Base-by-base conservation (phyloP, 2,888 invertebrate species). In the Lepidocyrtoides sp. region DNA sequence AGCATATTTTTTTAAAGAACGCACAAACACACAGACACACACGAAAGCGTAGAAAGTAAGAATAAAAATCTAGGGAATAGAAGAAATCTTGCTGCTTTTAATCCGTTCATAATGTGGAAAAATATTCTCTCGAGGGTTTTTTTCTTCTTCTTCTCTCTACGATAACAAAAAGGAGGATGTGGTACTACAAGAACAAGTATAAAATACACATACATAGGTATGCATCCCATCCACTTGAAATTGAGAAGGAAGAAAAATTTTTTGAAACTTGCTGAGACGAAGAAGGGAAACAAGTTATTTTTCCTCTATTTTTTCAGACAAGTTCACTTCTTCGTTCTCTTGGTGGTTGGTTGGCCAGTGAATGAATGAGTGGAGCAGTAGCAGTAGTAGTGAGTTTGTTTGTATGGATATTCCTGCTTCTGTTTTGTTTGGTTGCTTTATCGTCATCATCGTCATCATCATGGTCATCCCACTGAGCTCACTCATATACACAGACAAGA, bases 21-120 rank as follows among this genome's bases (percentile, higher is more conserved):
- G 26, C 26, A 63, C 26, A 63, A 10, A 26, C 26, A 26, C 12
- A 23, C 60, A 57, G 2, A n/a, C n/a, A n/a, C n/a, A n/a, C n/a
- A n/a, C n/a, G n/a, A n/a, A n/a, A n/a, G n/a, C n/a, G n/a, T n/a
- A 26, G 8, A 8, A 2, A 26, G 60, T 17, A 26, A 26, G 60
- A 5, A 63, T 4, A 20, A 26, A 63, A 63, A 63, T 63, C 60
- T 63, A 51, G n/a, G 26, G 5, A 63, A 63, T 26, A 57, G n/a
- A 48, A 63, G 60, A 63, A 63, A 63, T 63, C 60, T 26, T n/a
- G n/a, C n/a, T 63, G 26, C 60, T 63, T 26, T 63, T 81, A 81
- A 81, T 81, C 81, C 81, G 60, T 81, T 57, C 36, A 54, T 57
- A 81, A 81, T 81, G 81, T 81, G 81, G 79, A 57, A 79, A 79